phyloP scores from a whole-genome alignment of 2,888 invertebrate species.

The Latrodectus hesperus region DNA sequence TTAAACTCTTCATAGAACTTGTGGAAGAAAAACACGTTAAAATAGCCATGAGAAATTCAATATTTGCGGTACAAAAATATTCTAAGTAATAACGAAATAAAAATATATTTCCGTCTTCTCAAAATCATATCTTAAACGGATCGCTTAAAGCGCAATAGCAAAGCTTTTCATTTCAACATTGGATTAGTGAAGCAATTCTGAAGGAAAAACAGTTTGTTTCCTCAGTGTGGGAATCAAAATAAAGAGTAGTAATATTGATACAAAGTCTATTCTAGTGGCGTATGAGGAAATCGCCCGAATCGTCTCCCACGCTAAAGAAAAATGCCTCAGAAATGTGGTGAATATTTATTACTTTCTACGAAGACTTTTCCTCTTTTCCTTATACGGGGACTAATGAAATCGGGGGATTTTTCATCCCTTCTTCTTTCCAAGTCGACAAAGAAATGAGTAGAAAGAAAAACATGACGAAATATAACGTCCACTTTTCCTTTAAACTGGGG shows the following conservation, averaged over 20 bases:
- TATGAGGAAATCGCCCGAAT: conserved; percentile 34
- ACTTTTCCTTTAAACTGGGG: conserved; percentile 61
- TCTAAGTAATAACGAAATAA: too few relatives aligned
- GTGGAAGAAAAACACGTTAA: too few relatives aligned
- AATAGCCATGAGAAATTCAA: too few relatives aligned
- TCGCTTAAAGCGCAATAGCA: too few relatives aligned
- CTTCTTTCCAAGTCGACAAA: conserved; percentile 20
- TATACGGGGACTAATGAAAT: conserved; percentile 54
- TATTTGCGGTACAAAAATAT: too few relatives aligned
- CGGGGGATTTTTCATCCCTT: conserved; percentile 43
- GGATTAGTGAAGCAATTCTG: too few relatives aligned
- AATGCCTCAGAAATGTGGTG: conserved; percentile 32
- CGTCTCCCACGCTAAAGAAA: conserved; percentile 15
- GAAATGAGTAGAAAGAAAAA: conserved; percentile 46
- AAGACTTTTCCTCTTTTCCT: conserved; percentile 43
- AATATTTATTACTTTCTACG: conserved; percentile 58
- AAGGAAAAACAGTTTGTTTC: too few relatives aligned
- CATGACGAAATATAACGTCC: conserved; percentile 49
- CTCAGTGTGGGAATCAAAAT: too few relatives aligned
- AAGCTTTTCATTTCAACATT: too few relatives aligned
- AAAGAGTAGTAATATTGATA: neutral
- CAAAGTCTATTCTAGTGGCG: neutral
- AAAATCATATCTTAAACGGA: too few relatives aligned
- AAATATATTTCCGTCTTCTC: too few relatives aligned
- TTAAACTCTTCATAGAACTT: too few relatives aligned